Evolutionary conservation across 2,888 invertebrate genomes (phyloP).

Genomic region (Caenorhabditis macrosperma): DNA sequence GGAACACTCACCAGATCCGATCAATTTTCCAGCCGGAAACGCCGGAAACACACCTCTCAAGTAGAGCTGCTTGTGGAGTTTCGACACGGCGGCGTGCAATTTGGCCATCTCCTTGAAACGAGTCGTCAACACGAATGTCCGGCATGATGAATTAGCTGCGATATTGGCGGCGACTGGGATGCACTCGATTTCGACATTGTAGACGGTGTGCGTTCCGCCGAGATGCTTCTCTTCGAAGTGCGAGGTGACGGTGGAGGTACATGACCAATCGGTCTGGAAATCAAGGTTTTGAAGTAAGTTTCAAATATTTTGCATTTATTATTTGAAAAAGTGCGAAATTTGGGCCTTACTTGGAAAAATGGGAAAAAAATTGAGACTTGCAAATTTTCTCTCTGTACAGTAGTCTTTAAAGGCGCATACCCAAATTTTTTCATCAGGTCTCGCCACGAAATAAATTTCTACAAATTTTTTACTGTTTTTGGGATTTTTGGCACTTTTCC

Average conservation of each 20-base stretch:
- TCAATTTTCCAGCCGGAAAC: conserved; percentile 63
- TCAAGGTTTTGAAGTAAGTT: background rate
- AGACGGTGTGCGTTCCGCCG: conserved; percentile 55
- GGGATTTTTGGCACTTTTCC: background rate
- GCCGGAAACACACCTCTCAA: conserved; percentile 65
- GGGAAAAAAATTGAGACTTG: no score
- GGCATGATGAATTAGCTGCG: conserved; percentile 18
- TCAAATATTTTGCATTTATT: background rate
- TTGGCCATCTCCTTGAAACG: conserved; percentile 63
- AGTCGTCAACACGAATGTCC: conserved; percentile 48
- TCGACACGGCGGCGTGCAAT: conserved; percentile 59
- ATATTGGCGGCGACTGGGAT: conserved; percentile 20
- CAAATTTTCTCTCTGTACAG: no score
- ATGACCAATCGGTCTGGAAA: conserved; percentile 60
- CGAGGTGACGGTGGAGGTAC: conserved; percentile 39
- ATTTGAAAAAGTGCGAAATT: background rate
- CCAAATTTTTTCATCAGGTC: no score
- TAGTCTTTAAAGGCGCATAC: no score
- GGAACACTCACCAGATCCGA: conserved; percentile 57
- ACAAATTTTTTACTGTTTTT: no score
- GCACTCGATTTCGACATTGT: conserved; percentile 57
- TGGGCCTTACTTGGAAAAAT: no score
- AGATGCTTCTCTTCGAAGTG: conserved; percentile 51
- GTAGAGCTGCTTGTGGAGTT: conserved; percentile 70
- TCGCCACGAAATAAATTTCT: no score